A percentile compares a stretch with the other conserved stretches of the same genome.
Evolutionary conservation across 92 coral and sea anemone genomes (phyloP).

Genomic region (Actinernus sp.): DNA sequence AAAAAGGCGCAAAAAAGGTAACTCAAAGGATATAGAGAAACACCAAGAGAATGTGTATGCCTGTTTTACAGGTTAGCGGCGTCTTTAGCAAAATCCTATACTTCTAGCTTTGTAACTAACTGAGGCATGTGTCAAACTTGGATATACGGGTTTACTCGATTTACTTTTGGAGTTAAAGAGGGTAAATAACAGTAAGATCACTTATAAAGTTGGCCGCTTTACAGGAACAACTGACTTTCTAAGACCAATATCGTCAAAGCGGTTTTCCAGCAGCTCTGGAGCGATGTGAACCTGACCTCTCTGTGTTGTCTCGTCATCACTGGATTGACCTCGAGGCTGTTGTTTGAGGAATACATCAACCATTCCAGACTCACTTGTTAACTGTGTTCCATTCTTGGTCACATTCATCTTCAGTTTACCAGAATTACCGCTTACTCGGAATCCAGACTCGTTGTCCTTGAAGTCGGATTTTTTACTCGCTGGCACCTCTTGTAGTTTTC

Average conservation of each 20-base stretch:
- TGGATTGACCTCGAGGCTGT: not conserved
- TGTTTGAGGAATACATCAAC: constrained; percentile 73
- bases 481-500: constrained; percentile 1
- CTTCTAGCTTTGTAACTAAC: too few relatives aligned
- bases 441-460: constrained; percentile 49
- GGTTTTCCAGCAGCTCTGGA: constrained; percentile 9
- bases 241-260: constrained; percentile 15
- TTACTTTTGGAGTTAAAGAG: too few relatives aligned
- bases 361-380: constrained; percentile 85
- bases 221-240: constrained; percentile 28
- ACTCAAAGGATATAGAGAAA: too few relatives aligned
- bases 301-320: not conserved
- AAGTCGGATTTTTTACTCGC: constrained; percentile 67
- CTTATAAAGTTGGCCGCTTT: too few relatives aligned
- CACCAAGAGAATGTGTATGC: too few relatives aligned
- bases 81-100: too few relatives aligned
- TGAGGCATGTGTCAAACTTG: too few relatives aligned
- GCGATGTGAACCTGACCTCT: not conserved
- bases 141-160: too few relatives aligned
- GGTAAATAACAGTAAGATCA: too few relatives aligned
- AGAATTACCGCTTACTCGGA: constrained; percentile 80
- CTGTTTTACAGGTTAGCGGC: too few relatives aligned
- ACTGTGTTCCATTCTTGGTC: constrained; percentile 66
- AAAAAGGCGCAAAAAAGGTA: too few relatives aligned
- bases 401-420: constrained; percentile 93